Percentiles rank a stretch among this genome's conserved stretches.
Evolutionary conservation across 30 jellyfish, hydroid and myxozoan genomes (phyloP).

Genomic region (Pelagia noctiluca): DNA sequence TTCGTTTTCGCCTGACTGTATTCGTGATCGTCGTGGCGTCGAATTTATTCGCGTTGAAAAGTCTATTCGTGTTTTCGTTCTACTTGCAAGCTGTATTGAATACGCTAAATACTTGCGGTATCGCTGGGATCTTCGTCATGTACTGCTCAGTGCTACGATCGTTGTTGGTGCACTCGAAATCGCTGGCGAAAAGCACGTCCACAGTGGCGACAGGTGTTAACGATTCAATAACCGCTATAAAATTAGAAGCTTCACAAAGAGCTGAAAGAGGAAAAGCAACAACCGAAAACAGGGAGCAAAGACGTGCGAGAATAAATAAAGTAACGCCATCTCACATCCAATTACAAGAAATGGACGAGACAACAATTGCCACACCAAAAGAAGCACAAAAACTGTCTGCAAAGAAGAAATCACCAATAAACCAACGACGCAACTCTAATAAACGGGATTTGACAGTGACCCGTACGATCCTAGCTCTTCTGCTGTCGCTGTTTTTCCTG

Average conservation of each 20-base stretch:
- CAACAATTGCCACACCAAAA: too few species aligned
- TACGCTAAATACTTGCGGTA: constrained; percentile 3
- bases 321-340: too few species aligned
- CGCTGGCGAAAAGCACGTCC: too few species aligned
- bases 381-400: not conserved
- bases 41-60: constrained; percentile 18
- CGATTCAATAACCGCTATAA: too few species aligned
- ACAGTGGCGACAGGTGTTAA: too few species aligned
- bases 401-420: not conserved
- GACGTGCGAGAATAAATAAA: too few species aligned
- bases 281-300: too few species aligned
- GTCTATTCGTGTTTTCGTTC: constrained; percentile 28
- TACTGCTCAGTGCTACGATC: constrained; percentile 12
- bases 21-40: constrained; percentile 17
- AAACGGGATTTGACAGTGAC: constrained; percentile 37
- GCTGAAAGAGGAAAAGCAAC: too few species aligned
- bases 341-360: too few species aligned
- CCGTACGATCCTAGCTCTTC: constrained; percentile 27
- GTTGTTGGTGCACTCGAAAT: constrained; percentile 15
- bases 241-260: too few species aligned
- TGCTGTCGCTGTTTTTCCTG: constrained; percentile 36
- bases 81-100: constrained; percentile 29
- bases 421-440: not conserved
- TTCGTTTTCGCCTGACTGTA: constrained; percentile 19
- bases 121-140: constrained; percentile 29